phyloP scores from a whole-genome alignment of 2,113 vertebrate species.

The Oncorhynchus mykiss region DNA sequence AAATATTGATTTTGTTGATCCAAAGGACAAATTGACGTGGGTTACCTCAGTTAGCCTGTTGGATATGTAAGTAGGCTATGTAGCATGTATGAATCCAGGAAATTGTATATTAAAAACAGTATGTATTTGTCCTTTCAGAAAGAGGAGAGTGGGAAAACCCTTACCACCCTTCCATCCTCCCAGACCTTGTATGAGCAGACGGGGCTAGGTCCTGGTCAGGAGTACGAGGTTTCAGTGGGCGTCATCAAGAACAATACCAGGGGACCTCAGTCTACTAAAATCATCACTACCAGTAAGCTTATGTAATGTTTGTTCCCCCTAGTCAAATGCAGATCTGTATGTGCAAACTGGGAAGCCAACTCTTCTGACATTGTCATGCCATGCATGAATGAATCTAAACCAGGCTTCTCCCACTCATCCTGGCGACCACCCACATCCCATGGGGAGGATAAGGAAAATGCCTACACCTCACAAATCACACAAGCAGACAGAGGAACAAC shows the following conservation, averaged over 20 bases:
- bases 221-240: slow-evolving; percentile 89
- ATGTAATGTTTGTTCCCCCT: background rate
- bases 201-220: slow-evolving; percentile 88
- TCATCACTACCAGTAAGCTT: slow-evolving; percentile 87
- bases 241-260: slow-evolving; percentile 87
- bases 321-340: no score
- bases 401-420: background rate
- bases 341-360: no score
- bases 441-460: background rate
- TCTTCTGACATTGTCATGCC: no score
- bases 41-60: slow-evolving; percentile 24
- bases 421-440: background rate
- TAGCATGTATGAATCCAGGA: background rate
- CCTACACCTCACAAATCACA: background rate
- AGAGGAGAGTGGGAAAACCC: slow-evolving; percentile 87
- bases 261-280: slow-evolving; percentile 79
- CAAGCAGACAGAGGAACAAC: background rate
- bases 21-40: no score
- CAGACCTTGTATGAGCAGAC: slow-evolving; percentile 83
- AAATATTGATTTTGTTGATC: no score
- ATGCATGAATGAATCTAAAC: background rate
- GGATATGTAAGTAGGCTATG: no score
- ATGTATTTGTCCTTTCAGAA: slow-evolving; percentile 76
- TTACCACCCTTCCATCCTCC: slow-evolving; percentile 77
- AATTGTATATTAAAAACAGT: background rate